Evolutionary conservation across 2,113 vertebrate species (phyloP), one percentile per base, ranked within the genome.

Genomic region (Cyanocitta stelleri): DNA sequence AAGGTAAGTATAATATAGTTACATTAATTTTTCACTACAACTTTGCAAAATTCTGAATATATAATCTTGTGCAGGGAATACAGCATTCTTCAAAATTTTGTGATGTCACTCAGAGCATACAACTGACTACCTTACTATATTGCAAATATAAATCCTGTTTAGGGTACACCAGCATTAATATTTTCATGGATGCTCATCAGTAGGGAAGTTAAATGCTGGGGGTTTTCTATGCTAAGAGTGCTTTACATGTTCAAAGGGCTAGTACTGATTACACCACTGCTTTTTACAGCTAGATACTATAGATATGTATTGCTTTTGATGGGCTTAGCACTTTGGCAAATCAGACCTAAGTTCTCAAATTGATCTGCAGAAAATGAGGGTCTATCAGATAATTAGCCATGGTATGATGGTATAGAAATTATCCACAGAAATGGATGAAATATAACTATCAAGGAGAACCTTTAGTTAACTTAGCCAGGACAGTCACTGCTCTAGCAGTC

Each of bases 181-280:
- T 80, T 93, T 86, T 93, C 32, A 67, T 7, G 4, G n/a, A 54
- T 54, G 23, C 7, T 83, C 20, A 55, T n/a, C 26, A 41, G 21
- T 6, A 68, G 39, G 11, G 41, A 77, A 85, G 20, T 10, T 49
- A 83, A 78, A 79, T 75, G 37, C 5, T 79, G 12, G 0, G 11
- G 0, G 0, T 7, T 51, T 90, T 89, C 63, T 26, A 79, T 22
- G 15, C 5, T 5, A 5, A 37, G 29, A 63, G 11, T 43, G 21
- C 24, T 71, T 56, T 41, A 79, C 1, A 7, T 19, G 19, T 58
- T 91, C 61, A 82, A 79, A 61, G 13, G 61, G 11, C 33, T 85
- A 86, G n/a, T 67, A 37, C 32, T 71, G 37, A 86, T 61, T 13
- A 75, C 29, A 49, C n/a, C 14, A 55, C 16, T 43, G 32, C 2